Evolutionary conservation across 1,140 invertebrate genomes (phyloP), one percentile per base, ranked within the genome.

Genomic region (Eriosoma lanigerum): DNA sequence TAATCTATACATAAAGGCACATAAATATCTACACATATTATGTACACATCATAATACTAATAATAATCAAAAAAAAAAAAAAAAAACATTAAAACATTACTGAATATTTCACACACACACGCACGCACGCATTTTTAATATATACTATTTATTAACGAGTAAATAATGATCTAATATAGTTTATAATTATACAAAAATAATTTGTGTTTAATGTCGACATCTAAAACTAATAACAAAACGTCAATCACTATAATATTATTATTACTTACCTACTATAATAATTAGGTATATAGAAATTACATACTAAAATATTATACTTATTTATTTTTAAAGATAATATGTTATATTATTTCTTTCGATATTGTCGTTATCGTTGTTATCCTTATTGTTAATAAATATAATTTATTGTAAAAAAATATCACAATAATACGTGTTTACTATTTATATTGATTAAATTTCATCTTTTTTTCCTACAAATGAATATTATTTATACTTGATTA

Each of bases 401-500:
- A 72, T 72, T 72, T 72, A 52, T 72, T 72, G 68, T 52, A 72
- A 72, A 72, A 48, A 68, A 24, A n/a, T 19, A 48, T 26, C 38
- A 15, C 46, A n/a, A n/a, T n/a, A 38, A 19, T 13, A 0, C 29
- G 68, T 52, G 48, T 72, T 72, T n/a, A 72, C 17, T 50, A 26
- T 29, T 4, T 38, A 38, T 38, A 38, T 38, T 38, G 26, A 50
- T 72, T 26, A 17, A 52, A n/a, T 72, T n/a, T 32, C 24, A 70
- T 52, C 15, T 52, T 72, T 50, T 38, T 24, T 12, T 29, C 68
- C 48, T 72, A 72, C 1, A 52, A 72, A 50, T 72, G 68, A 72
- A 72, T n/a, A 29, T 50, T 72, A n/a, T 72, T 72, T 72, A 52
- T 52, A 72, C 46, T 72, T 72, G 68, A 72, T 72, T 81, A 85